These are phyloP conservation scores for Bryconaethiops microstoma DNA, from an alignment of 2,797 vertebrate species.

Conservation along the genomic window DNA sequence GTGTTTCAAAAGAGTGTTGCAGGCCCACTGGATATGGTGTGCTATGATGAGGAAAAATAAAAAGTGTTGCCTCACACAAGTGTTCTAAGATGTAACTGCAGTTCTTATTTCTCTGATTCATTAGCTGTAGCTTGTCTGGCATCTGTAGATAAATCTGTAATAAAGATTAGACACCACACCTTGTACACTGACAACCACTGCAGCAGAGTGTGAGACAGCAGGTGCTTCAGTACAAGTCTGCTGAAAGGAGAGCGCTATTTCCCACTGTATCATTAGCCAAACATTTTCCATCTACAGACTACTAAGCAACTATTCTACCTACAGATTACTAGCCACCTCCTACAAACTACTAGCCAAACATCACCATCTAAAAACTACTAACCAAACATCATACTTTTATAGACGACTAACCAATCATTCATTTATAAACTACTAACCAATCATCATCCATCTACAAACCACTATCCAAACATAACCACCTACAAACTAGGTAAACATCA, in stretches of 20 bases:
- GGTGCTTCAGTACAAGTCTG: too few relatives aligned
- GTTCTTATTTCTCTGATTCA: neutral
- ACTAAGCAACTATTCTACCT: neutral
- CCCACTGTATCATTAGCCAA: too few relatives aligned
- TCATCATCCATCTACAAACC: neutral
- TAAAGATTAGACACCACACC: constrained; percentile 21
- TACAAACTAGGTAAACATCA: too few relatives aligned
- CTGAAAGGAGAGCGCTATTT: neutral
- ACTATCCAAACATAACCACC: neutral
- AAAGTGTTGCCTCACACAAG: too few relatives aligned
- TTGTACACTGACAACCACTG: neutral
- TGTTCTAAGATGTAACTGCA: too few relatives aligned
- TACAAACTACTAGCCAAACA: neutral
- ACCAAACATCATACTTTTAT: neutral
- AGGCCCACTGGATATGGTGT: neutral
- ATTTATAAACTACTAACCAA: neutral
- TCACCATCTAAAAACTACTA: neutral
- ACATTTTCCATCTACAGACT: too few relatives aligned
- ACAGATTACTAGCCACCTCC: neutral
- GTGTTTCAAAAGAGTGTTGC: neutral
- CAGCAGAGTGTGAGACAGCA: constrained; percentile 20
- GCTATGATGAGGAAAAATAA: neutral
- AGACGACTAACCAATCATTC: neutral
- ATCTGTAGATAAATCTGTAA: constrained; percentile 28
- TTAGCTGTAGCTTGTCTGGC: constrained; percentile 20